Base-by-base conservation (phyloP, 53 echinoderm and acorn worm species). In the Arbacia lixula region DNA sequence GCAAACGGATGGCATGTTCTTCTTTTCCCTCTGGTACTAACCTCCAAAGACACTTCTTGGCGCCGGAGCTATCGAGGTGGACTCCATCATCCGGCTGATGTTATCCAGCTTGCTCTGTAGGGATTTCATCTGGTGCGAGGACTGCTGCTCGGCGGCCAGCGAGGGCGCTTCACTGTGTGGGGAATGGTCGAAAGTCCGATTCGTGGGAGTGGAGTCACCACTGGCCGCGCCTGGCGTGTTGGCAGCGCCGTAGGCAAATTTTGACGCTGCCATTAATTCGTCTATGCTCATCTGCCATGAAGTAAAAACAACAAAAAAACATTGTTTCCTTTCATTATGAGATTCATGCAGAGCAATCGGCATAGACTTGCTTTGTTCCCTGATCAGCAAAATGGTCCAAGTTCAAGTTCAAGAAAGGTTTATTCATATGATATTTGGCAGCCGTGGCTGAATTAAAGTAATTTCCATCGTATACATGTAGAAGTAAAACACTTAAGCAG, bases 51-150 rank as follows among this genome's bases (percentile, higher is more conserved):
- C 28, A 36, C 75, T 75, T 3, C 22, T 71, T 5, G 72, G 42
- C 2, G 33, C 33, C 19, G 75, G 35, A 53, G 53, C 31, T 4
- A 87, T 51, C 16, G 92, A 53, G 10, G 89, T 76, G 32, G 85
- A 85, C 62, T 95, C 90, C 92, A 95, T 95, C 95, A 95, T 95
- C n/a, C 90, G 66, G 20, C 90, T 93, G 80, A 95, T 95, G 72
- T 95, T 95, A 62, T 90, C 84, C 0, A 95, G 62, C 29, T 93
- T 85, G 39, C 60, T 68, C 19, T 93, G 88, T 12, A 90, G 64
- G 29, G 95, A 90, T 0, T 69, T 80, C 32, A 75, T 75, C 56
- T 75, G 75, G 36, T 75, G 53, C 1, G 75, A 32, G 17, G 75
- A 75, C 35, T 75, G 75, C 33, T 54, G 31, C 34, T 49, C 64